Conservation (phyloP, 2,797 vertebrate species). For the Glossophaga mutica region DNA sequence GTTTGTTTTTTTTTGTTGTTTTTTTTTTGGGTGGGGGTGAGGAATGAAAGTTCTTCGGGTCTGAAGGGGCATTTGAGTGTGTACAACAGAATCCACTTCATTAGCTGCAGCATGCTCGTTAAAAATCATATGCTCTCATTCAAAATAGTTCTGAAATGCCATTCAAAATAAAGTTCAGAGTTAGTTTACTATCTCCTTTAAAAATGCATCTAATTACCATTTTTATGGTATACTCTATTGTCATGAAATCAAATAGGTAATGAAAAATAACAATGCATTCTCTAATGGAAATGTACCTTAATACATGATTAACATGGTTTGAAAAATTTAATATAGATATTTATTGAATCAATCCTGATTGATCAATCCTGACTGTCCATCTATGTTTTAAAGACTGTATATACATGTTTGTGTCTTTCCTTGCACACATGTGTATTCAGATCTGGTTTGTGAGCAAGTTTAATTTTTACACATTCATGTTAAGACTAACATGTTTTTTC, state of each 20-base stretch:
- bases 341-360: background rate
- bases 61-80: background rate
- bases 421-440: background rate
- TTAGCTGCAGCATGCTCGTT: background rate
- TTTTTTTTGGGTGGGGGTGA: rapidly evolving
- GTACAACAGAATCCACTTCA: background rate
- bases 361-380: background rate
- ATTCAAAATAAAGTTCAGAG: conserved; percentile 10
- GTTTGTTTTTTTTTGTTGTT: too few relatives aligned
- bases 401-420: background rate
- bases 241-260: conserved; percentile 2
- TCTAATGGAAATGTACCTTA: conserved; percentile 22
- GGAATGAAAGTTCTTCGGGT: background rate
- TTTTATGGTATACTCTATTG: background rate
- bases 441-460: background rate
- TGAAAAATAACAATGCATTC: background rate
- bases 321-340: background rate
- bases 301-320: background rate
- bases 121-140: background rate
- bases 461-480: background rate
- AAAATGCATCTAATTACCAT: background rate
- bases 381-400: background rate
- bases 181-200: background rate
- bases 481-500: background rate
- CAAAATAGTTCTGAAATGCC: background rate